Base-by-base conservation (phyloP, 2,888 invertebrate species). In the Vesta saturnalis region DNA sequence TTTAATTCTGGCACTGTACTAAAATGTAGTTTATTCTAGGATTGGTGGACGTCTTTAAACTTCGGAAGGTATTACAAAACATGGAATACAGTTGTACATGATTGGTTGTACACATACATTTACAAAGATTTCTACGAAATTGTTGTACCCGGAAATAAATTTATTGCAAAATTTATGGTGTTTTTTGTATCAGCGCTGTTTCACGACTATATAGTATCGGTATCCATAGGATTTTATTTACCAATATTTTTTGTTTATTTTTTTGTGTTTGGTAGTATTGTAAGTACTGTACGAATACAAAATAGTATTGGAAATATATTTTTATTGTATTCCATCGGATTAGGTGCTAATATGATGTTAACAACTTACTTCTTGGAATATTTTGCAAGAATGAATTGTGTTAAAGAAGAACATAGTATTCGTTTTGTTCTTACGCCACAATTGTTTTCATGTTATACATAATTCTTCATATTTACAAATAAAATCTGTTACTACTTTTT, bases 41-140 rank as follows among this genome's bases (percentile, higher is more conserved):
- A 95, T 79, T 98, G 97, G 97, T 98, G 97, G 98, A 96, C 94
- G 62, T 89, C 92, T 1, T 90, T 91, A 0, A 90, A 91, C n/a
- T 97, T 91, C 83, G 89, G 91, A 0, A 87, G 86, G 10, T 98
- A 91, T 83, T 97, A 94, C 83, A 90, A 96, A 12, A 93, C 93
- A 4, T 98, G 98, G 97, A 99, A 99, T 83, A 89, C 94, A 15
- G 92, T 97, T 0, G 96, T 98, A 0, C 94, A 97, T 81, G 95
- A 95, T 75, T 98, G 97, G 96, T 87, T 98, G 0, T 94, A 95
- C 76, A 90, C 91, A 3, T 96, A 97, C 83, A 87, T 99, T 67
- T 96, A 95, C 84, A 90, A 89, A 77, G 96, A 95, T 61, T 74
- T 85, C 23, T 83, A 86, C 71, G 85, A 83, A 57, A 75, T 85